Percentiles rank a stretch among this genome's conserved stretches.
phyloP scores from a whole-genome alignment of 2,797 vertebrate species.

The Clarias fuscus region DNA sequence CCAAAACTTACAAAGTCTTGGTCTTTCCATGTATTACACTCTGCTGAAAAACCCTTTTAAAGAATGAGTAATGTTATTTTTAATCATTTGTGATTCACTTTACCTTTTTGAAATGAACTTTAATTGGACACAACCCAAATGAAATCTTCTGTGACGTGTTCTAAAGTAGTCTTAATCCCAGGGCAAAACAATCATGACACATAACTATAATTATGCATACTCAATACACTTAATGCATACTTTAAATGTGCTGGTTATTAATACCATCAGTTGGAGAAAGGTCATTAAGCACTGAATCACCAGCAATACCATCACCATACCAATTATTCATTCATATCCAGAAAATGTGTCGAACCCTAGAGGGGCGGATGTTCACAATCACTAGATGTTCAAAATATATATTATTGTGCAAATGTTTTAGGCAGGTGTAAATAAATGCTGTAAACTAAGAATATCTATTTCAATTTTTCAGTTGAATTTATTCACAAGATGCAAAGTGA shows the following conservation, averaged over 20 bases:
- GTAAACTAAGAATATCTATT: no score
- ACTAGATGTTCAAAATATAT: not conserved
- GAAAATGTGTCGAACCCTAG: not conserved
- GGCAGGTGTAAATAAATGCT: no score
- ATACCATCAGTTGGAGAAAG: not conserved
- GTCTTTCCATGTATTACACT: not conserved
- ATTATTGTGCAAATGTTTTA: no score
- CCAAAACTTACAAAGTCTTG: not conserved
- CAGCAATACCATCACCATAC: not conserved
- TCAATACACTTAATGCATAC: not conserved
- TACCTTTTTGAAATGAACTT: not conserved
- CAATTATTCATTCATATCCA: not conserved
- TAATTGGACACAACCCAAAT: not conserved
- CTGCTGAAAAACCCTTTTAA: conserved; percentile 10
- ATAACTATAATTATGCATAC: not conserved
- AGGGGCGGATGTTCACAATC: not conserved
- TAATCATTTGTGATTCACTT: not conserved
- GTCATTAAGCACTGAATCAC: not conserved
- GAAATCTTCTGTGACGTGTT: not conserved
- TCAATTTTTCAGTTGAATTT: no score
- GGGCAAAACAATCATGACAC: not conserved
- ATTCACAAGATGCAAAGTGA: no score
- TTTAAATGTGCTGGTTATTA: not conserved
- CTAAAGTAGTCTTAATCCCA: not conserved
- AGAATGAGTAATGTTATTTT: not conserved